A percentile compares a stretch with the other conserved stretches of the same genome.
Evolutionary conservation across 2,797 vertebrate species (phyloP).

Genomic region (Neopelma chrysocephalum): DNA sequence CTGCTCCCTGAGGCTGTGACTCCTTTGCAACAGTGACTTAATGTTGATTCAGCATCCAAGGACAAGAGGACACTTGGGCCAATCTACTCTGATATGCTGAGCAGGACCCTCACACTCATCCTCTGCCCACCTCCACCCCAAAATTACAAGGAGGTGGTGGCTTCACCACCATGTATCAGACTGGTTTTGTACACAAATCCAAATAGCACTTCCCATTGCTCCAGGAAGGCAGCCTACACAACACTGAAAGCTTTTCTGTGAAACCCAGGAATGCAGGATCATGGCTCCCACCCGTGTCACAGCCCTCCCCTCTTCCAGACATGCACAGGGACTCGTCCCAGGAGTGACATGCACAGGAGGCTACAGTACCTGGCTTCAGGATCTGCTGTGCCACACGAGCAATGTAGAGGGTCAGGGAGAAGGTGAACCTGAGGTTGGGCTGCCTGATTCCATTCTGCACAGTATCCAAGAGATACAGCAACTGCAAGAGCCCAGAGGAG

Average conservation of each 20-base stretch:
- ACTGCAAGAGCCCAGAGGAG: constrained; percentile 71
- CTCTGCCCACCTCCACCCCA: neutral
- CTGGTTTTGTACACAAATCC: neutral
- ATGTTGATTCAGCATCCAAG: neutral
- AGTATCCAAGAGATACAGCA: constrained; percentile 89
- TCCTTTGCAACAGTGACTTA: neutral
- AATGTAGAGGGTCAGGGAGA: constrained; percentile 84
- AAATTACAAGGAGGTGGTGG: fast-evolving
- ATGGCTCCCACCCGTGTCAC: neutral
- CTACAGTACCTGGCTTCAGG: constrained; percentile 86
- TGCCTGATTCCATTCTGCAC: constrained; percentile 87
- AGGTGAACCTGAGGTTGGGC: constrained; percentile 85
- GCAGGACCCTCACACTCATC: neutral
- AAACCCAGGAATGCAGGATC: neutral
- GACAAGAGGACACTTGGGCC: neutral
- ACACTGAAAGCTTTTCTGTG: neutral
- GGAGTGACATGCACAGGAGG: neutral
- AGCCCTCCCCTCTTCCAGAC: neutral
- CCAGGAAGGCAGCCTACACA: neutral
- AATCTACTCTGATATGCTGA: neutral
- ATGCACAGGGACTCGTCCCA: neutral
- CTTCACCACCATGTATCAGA: neutral
- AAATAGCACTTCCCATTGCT: neutral
- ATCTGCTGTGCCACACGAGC: constrained; percentile 86
- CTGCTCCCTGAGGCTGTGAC: neutral